A percentile compares a stretch with the other conserved stretches of the same genome.
Conservation (phyloP, 1,140 invertebrate species). For the Rhynchophorus ferrugineus region DNA sequence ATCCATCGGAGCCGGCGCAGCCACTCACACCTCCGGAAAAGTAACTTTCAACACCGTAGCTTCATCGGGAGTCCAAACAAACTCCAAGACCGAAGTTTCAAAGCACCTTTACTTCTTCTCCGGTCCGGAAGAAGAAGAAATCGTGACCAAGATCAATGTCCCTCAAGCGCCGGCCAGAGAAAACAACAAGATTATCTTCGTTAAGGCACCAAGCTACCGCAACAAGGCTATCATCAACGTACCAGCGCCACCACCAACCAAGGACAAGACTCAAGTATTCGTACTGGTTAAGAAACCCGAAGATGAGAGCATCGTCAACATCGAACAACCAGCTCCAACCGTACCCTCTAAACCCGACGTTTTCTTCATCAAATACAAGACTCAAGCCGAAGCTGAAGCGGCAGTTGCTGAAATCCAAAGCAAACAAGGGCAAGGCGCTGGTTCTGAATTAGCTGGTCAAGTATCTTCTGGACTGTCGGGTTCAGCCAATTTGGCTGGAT, state of each 20-base stretch:
- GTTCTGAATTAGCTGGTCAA: no score
- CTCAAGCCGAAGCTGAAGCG: constrained; percentile 51
- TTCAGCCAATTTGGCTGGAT: no score
- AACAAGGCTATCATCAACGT: constrained; percentile 60
- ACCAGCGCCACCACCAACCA: constrained; percentile 57
- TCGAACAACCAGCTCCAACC: constrained; percentile 65
- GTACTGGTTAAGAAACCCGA: constrained; percentile 79
- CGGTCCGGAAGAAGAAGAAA: constrained; percentile 24
- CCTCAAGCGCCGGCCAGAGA: constrained; percentile 44
- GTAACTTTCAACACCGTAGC: constrained; percentile 1
- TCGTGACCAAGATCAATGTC: constrained; percentile 14
- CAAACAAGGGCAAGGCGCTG: no score
- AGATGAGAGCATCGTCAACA: constrained; percentile 64
- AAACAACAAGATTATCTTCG: constrained; percentile 84
- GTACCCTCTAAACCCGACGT: constrained; percentile 78
- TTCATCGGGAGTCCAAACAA: background rate
- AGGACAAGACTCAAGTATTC: constrained; percentile 81
- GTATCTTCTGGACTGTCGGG: no score
- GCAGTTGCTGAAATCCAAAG: constrained; percentile 24
- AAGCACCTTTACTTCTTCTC: constrained; percentile 30
- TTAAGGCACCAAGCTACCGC: constrained; percentile 73
- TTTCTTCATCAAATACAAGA: constrained; percentile 86
- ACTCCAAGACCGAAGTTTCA: constrained; percentile 16
- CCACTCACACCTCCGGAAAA: background rate
- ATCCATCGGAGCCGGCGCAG: background rate